A percentile compares a stretch with the other conserved stretches of the same genome.
Conservation (phyloP, 2,888 invertebrate species). For the Tipula lateralis region DNA sequence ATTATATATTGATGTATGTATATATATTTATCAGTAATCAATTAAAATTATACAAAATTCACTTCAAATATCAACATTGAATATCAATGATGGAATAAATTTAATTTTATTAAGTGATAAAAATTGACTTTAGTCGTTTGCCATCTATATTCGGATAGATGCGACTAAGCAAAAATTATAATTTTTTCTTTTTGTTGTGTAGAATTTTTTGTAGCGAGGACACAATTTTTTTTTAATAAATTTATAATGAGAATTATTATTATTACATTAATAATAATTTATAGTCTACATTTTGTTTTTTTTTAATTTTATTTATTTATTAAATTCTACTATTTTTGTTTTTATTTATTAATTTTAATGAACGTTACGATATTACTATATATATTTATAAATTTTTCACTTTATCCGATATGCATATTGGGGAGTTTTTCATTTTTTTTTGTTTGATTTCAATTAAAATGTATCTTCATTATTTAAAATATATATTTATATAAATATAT, state of each 20-base stretch:
- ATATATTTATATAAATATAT: neutral
- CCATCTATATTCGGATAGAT: neutral
- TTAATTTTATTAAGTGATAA: neutral
- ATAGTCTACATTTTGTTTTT: neutral
- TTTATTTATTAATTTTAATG: neutral
- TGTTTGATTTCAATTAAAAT: neutral
- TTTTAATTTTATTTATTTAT: neutral
- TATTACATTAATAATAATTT: constrained; percentile 3
- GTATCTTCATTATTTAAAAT: neutral
- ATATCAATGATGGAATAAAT: constrained; percentile 3
- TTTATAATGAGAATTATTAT: constrained; percentile 4
- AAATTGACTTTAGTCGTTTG: neutral
- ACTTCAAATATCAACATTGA: neutral
- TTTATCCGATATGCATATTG: constrained; percentile 19
- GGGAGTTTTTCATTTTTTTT: neutral
- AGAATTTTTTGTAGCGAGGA: neutral
- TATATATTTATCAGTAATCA: neutral
- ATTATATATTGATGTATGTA: neutral
- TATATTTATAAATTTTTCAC: neutral
- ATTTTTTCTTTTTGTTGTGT: neutral
- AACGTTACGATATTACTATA: constrained; percentile 12
- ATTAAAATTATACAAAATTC: neutral
- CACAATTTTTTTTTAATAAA: neutral
- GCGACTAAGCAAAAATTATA: neutral
- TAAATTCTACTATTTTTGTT: neutral